Evolutionary conservation across 1,140 invertebrate species (phyloP).

Genomic region (Riptortus pedestris): DNA sequence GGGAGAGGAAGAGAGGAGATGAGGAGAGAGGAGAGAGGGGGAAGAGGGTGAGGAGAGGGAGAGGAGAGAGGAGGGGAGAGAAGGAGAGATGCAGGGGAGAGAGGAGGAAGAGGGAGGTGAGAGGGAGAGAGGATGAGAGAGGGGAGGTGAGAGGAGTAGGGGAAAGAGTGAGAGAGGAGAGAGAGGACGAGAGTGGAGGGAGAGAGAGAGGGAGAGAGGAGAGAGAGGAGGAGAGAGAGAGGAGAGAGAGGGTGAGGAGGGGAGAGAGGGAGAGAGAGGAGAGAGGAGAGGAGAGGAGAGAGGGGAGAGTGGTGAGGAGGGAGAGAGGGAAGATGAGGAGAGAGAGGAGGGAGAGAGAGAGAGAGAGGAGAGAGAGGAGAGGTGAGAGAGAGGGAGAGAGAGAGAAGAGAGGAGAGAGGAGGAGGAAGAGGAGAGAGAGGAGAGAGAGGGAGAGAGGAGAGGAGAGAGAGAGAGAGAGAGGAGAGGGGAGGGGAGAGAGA

Average conservation of each 20-base stretch:
- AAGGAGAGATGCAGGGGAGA: too few relatives aligned
- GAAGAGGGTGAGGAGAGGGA: too few relatives aligned
- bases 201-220: too few relatives aligned
- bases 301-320: too few relatives aligned
- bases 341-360: not conserved
- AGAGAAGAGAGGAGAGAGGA: too few relatives aligned
- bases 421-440: not conserved
- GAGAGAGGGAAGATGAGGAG: too few relatives aligned
- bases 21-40: too few relatives aligned
- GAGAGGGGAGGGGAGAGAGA: not conserved
- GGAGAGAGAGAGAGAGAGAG: not conserved
- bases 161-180: too few relatives aligned
- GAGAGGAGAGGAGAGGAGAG: too few relatives aligned
- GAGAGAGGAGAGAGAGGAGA: not conserved
- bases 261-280: constrained; percentile 1
- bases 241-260: not conserved
- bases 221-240: not conserved
- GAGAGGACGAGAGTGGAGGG: too few relatives aligned
- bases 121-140: not conserved
- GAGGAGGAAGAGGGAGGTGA: not conserved
- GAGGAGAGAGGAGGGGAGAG: too few relatives aligned
- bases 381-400: not conserved
- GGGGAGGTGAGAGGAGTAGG: not conserved
- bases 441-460: not conserved
- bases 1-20: too few relatives aligned